Evolutionary conservation across 2,113 vertebrate genomes (phyloP), one percentile per base, ranked within the genome.

Genomic region (Bucco capensis): DNA sequence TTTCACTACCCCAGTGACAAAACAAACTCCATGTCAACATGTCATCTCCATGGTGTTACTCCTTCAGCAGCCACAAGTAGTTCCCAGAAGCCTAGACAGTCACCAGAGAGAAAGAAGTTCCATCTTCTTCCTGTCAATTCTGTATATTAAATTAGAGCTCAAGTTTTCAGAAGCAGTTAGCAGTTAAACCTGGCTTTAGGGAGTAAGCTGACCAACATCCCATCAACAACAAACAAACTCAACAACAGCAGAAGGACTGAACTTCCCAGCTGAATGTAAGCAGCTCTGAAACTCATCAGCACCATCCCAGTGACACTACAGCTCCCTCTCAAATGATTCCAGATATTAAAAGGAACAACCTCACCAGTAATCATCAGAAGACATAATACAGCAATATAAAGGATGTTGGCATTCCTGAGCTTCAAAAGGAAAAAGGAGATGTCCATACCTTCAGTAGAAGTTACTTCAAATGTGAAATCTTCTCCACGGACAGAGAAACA

Each of bases 401-500:
- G 33, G 69, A 27, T 0, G 0, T 1, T 21, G 56, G 8, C 37
- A 16, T 4, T 16, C 11, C 69, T 5, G 16, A 42, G 50, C 35
- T n/a, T 47, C 18, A 8, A 14, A 9, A 18, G 33, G 40, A 57
- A 30, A 23, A 18, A n/a, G 31, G 12, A 91, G n/a, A 30, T 5
- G 33, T 5, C 16, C 93, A 19, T 95, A 97, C 97, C 97, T 97
- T 95, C 80, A 71, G 66, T 22, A 86, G 83, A 90, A 96, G 89
- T 93, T 79, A 67, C 23, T 94, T 96, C 96, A 97, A 94, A 94
- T 0, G 96, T 97, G 95, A 98, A 97, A 98, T 96, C 97, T 97
- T 95, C 95, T 98, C 97, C 97, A 96, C 97, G 86, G 97, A 96
- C 97, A 98, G 97, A 98, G 98, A 98, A 97, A 98, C 98, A 98